Evolutionary conservation across 2,888 invertebrate species (phyloP).

Genomic region (Clitarchus hookeri): DNA sequence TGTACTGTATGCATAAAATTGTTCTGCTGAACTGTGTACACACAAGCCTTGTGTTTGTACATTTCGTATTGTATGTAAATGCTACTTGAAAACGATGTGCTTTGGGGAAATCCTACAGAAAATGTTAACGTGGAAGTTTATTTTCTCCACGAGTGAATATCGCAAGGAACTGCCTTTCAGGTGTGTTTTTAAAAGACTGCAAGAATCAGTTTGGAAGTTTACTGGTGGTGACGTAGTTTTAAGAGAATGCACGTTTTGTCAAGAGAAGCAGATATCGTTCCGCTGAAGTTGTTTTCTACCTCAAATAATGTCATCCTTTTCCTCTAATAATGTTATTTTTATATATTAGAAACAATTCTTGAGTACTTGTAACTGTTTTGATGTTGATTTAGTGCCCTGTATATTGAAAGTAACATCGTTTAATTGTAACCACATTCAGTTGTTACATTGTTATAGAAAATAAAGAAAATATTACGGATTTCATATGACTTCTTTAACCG

Average conservation of each 20-base stretch:
- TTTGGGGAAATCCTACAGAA: too few relatives aligned
- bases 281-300: neutral
- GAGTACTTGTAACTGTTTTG: neutral
- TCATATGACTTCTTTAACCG: neutral
- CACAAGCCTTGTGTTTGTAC: too few relatives aligned
- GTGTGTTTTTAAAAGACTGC: too few relatives aligned
- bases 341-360: neutral
- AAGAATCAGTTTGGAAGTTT: too few relatives aligned
- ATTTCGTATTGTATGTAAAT: too few relatives aligned
- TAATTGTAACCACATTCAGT: neutral
- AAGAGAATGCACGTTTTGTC: neutral
- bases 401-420: neutral
- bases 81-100: too few relatives aligned
- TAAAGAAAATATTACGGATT: neutral
- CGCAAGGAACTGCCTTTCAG: too few relatives aligned
- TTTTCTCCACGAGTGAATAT: too few relatives aligned
- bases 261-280: neutral
- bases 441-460: slow-evolving; percentile 8
- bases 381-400: neutral
- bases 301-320: neutral
- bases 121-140: too few relatives aligned
- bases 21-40: too few relatives aligned
- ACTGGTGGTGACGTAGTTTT: too few relatives aligned
- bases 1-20: too few relatives aligned
- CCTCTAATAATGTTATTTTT: neutral